Percentiles rank a stretch among this genome's conserved stretches.
Conservation (phyloP, 1,140 invertebrate species). For the Paraescarpia echinospica region DNA sequence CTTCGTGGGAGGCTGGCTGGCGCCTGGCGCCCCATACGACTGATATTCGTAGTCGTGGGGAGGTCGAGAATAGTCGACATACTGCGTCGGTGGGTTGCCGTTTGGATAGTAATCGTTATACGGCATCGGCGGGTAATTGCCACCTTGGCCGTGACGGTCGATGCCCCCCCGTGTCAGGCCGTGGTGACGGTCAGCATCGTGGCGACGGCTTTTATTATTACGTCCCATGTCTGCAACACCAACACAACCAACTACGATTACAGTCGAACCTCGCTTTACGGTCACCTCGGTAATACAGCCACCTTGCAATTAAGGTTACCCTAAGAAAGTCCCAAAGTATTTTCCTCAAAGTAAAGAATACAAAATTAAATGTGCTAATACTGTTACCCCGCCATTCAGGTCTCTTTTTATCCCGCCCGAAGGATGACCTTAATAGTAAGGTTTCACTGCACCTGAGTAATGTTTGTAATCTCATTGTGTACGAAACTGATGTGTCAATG, state of each 20-base stretch:
- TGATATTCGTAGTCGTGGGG: background rate
- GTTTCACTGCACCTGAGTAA: no score
- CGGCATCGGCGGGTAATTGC: background rate
- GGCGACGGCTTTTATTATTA: background rate
- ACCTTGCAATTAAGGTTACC: no score
- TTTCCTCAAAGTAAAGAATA: no score
- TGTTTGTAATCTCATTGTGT: no score
- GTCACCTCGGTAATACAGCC: no score
- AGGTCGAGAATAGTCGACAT: background rate
- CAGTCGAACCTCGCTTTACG: no score
- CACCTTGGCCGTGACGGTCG: background rate
- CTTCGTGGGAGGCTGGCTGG: background rate
- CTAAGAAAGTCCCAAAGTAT: no score
- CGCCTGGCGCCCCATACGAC: background rate
- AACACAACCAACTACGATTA: background rate
- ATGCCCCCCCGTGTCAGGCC: background rate
- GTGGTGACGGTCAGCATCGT: background rate
- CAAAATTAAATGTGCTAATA: no score
- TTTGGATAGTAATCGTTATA: background rate
- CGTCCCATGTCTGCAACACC: background rate
- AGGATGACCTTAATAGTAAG: no score
- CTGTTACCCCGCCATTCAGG: no score
- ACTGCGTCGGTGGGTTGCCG: background rate
- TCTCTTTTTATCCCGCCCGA: no score
- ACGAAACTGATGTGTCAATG: no score